Evolutionary conservation across 2,797 vertebrate species (phyloP).

Genomic region (Sebastes variabilis): DNA sequence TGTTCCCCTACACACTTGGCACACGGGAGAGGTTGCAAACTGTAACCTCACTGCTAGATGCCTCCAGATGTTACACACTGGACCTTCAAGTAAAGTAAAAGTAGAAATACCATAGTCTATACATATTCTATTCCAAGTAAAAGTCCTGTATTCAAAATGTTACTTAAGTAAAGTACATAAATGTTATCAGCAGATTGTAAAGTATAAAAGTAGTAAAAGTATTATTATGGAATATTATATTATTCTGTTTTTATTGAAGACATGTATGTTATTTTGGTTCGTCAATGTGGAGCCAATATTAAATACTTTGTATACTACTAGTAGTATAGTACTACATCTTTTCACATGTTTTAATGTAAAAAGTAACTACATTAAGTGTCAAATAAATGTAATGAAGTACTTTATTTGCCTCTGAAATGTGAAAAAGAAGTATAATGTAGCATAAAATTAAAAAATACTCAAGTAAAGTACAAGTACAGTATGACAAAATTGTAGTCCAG

Average conservation of each 20-base stretch:
- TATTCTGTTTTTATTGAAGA: too few species aligned
- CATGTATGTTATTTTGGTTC: background rate
- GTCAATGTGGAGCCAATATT: background rate
- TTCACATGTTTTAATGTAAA: background rate
- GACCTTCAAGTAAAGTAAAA: too few species aligned
- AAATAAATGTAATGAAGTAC: background rate
- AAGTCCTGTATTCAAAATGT: background rate
- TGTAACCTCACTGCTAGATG: too few species aligned
- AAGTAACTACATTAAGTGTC: background rate
- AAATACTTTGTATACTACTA: background rate
- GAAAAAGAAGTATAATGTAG: background rate
- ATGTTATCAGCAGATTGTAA: too few species aligned
- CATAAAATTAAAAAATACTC: too few species aligned
- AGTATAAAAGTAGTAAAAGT: too few species aligned
- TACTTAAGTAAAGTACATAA: background rate
- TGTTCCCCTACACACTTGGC: accelerated
- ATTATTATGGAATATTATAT: too few species aligned
- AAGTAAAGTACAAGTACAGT: too few species aligned
- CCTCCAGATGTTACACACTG: too few species aligned
- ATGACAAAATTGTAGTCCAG: too few species aligned
- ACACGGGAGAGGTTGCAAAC: too few species aligned
- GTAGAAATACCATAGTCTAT: background rate
- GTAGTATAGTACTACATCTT: background rate
- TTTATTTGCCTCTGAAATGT: background rate
- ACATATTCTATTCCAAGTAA: background rate